Evolutionary conservation across 2,888 invertebrate species (phyloP), one percentile per base, ranked within the genome.

Genomic region (Drosophila phalerata): DNA sequence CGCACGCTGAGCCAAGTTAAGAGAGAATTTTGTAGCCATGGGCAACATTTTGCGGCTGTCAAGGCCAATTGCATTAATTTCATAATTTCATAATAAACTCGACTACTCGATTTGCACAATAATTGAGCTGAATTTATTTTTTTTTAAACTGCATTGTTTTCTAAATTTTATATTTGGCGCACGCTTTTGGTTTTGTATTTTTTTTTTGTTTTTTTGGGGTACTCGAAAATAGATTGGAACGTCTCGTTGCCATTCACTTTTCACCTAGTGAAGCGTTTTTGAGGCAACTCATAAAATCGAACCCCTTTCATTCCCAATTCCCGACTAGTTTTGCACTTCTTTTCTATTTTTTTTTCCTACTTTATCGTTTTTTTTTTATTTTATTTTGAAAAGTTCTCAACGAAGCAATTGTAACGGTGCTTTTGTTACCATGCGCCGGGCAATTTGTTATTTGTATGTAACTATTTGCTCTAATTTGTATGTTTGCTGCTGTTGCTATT

Each of bases 391-490:
- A 77, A 66, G 73, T 69, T 76, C 81, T 66, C 17, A 64, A 38
- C 30, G 56, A 28, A 49, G 43, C 67, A 77, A 79, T 69, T 65
- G 85, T 85, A 85, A 85, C 85, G 88, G 85, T 70, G 79, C 76
- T 70, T 86, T 84, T 84, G 88, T 85, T 85, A 77, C 88, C 85
- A 84, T 81, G 78, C 86, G 82, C 85, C 55, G 64, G 47, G 70
- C 85, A 81, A 88, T 86, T 88, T 81, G 77, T 79, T 84, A 79
- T 78, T 83, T 74, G 69, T 81, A 69, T 77, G 70, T 77, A 73
- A 74, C 65, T 80, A 84, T 85, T 81, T 86, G 87, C 85, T 86
- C 88, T 87, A 85, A 85, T 85, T 85, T 88, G 89, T 80, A 81
- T 79, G 85, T 78, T 67, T 69, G 67, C 55, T 69, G 73, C 17